Evolutionary conservation across 2,888 invertebrate genomes (phyloP), one percentile per base, ranked within the genome.

Genomic region (Operophtera brumata): DNA sequence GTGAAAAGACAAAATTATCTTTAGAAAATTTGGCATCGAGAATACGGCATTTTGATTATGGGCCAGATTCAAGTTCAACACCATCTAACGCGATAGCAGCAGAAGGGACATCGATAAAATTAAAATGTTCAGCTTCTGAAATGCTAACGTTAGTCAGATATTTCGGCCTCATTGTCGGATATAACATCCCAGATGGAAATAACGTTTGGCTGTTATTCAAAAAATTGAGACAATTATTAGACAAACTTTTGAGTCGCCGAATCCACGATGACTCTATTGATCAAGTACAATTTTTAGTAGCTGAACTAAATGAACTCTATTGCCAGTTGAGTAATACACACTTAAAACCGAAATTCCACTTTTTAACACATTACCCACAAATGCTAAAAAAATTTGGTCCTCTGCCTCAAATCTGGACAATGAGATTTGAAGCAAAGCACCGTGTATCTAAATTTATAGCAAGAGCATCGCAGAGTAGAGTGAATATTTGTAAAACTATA

Each of bases 351-450:
- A 50, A 50, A 36, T 50, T 50, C 47, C 62, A 62, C 25, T 50
- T 53, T 49, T 37, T 62, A 11, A 47, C 42, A 10, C 62, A 62
- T 53, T 62, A 62, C 36, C 56, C 50, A 2, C 9, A 6, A 26
- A 51, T 54, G 53, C 28, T 61, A 32, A 28, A 42, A 25, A 61
- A 59, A 11, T 59, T 57, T 54, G 62, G 62, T 8, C 62, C 62
- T 5, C 10, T 59, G 26, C 44, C 20, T n/a, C 47, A 57, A 34
- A 42, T 59, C 7, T 62, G 59, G 62, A 37, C 62, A 3, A 62
- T 62, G 59, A 42, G 62, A 30, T 62, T 60, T 47, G 59, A 62
- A 51, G 62, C 59, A 1, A 59, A 59, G 13, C 59, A 59, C 37
- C 36, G 59, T 12, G 25, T 62, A n/a, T 55, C 48, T 43, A 59